A percentile compares a stretch with the other conserved stretches of the same genome.
These are phyloP conservation scores for Muricea muricata DNA, from an alignment of 92 coral and sea anemone species.

Conservation along the genomic window DNA sequence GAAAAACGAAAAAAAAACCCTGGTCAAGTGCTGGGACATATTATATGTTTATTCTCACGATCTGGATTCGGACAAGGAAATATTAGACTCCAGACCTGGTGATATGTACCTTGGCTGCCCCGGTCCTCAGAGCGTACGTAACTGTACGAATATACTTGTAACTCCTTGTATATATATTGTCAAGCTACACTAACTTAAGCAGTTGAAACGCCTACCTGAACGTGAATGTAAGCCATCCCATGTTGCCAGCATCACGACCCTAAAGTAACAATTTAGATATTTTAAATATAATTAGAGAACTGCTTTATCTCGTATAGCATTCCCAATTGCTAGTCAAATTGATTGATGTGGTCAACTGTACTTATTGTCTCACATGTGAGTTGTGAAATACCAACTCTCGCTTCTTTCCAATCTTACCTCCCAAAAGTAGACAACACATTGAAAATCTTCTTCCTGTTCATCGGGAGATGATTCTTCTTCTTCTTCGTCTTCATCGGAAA, in stretches of 20 bases:
- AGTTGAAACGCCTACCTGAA: constrained; percentile 76
- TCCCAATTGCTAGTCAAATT: too few species aligned
- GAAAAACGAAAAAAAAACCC: background rate
- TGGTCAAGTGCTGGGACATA: background rate
- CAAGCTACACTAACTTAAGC: too few species aligned
- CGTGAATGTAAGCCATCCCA: constrained; percentile 99
- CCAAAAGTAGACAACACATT: constrained; percentile 99
- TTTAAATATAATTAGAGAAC: background rate
- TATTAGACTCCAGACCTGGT: too few species aligned
- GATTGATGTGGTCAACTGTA: too few species aligned
- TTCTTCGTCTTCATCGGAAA: constrained; percentile 81
- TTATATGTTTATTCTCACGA: too few species aligned
- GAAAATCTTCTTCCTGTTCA: constrained; percentile 97
- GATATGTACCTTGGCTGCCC: too few species aligned
- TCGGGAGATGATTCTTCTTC: constrained; percentile 75
- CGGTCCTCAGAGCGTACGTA: too few species aligned
- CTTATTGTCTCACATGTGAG: background rate
- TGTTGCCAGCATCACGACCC: constrained; percentile 98
- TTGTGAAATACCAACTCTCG: background rate
- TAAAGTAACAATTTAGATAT: constrained; percentile 28
- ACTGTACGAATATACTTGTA: too few species aligned
- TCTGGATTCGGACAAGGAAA: too few species aligned
- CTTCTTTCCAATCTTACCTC: constrained; percentile 72
- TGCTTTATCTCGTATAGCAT: background rate
- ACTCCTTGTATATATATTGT: too few species aligned